These are phyloP conservation scores for Capitella teleta DNA, from an alignment of 1,140 invertebrate genomes.

Conservation along the genomic window DNA sequence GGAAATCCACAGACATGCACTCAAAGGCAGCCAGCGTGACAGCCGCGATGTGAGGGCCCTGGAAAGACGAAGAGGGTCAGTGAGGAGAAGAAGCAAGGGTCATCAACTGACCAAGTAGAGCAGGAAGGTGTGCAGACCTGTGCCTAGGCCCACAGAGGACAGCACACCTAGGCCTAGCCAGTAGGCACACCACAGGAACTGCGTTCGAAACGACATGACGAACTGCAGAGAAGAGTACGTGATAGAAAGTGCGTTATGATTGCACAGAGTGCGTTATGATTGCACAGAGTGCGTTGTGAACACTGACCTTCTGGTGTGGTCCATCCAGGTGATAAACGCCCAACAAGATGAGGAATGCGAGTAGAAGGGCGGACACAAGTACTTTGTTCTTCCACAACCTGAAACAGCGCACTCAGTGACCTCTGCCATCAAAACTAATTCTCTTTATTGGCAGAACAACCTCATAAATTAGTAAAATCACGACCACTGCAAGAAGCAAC, in stretches of 20 bases:
- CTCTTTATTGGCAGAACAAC: too few species aligned
- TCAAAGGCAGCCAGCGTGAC: constrained; percentile 98
- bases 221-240: constrained; percentile 27
- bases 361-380: constrained; percentile 23
- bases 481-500: too few species aligned
- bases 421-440: too few species aligned
- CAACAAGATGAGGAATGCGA: constrained; percentile 42
- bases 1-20: constrained; percentile 87
- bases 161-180: constrained; percentile 92
- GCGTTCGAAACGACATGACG: constrained; percentile 39
- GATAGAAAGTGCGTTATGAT: not conserved
- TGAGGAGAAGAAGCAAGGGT: not conserved
- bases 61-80: too few species aligned
- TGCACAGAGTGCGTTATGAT: not conserved
- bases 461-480: too few species aligned
- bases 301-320: constrained; percentile 49
- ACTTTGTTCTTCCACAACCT: constrained; percentile 40
- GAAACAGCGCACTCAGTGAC: too few species aligned
- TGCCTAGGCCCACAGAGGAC: constrained; percentile 93
- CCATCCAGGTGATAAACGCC: constrained; percentile 45
- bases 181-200: constrained; percentile 67
- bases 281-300: not conserved
- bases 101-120: constrained; percentile 82
- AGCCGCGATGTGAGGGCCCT: constrained; percentile 54
- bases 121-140: constrained; percentile 95